phyloP scores from a whole-genome alignment of 1,140 invertebrate genomes.

The Drosophila bipectinata region DNA sequence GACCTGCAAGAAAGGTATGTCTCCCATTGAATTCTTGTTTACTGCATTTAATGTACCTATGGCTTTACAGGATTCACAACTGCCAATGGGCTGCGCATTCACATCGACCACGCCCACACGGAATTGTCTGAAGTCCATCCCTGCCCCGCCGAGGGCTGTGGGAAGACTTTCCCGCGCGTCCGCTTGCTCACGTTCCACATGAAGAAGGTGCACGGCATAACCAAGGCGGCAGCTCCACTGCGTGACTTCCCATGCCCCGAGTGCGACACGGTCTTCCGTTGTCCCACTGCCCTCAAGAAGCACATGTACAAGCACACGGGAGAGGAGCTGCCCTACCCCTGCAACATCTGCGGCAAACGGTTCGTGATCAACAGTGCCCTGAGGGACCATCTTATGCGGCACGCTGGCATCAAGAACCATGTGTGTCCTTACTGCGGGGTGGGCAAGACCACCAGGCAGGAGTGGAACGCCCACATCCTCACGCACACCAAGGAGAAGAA shows the following conservation, averaged over 20 bases:
- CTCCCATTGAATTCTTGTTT: fast-evolving
- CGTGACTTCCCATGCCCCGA: slow-evolving; percentile 75
- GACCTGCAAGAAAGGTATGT: slow-evolving; percentile 61
- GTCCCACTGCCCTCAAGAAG: slow-evolving; percentile 82
- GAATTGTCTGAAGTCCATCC: slow-evolving; percentile 70
- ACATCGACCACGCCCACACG: slow-evolving; percentile 77
- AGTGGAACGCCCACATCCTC: slow-evolving; percentile 80
- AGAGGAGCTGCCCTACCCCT: slow-evolving; percentile 86
- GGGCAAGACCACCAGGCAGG: slow-evolving; percentile 76
- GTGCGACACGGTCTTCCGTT: slow-evolving; percentile 79
- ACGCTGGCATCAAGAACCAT: slow-evolving; percentile 81
- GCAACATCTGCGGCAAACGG: slow-evolving; percentile 85
- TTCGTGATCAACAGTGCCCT: slow-evolving; percentile 78
- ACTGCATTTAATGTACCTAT: not conserved
- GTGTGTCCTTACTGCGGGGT: slow-evolving; percentile 81
- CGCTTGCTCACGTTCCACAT: slow-evolving; percentile 79
- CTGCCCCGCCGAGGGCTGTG: slow-evolving; percentile 72
- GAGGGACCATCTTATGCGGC: slow-evolving; percentile 77
- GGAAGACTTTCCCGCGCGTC: slow-evolving; percentile 71
- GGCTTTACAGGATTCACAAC: slow-evolving; percentile 64
- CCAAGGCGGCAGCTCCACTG: slow-evolving; percentile 65
- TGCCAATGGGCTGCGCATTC: slow-evolving; percentile 72
- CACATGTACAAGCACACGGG: slow-evolving; percentile 86
- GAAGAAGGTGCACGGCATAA: slow-evolving; percentile 76
- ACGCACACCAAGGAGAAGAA: slow-evolving; percentile 82